Evolutionary conservation across 2,113 vertebrate species (phyloP).

Genomic region (Kobus ellipsiprymnus): DNA sequence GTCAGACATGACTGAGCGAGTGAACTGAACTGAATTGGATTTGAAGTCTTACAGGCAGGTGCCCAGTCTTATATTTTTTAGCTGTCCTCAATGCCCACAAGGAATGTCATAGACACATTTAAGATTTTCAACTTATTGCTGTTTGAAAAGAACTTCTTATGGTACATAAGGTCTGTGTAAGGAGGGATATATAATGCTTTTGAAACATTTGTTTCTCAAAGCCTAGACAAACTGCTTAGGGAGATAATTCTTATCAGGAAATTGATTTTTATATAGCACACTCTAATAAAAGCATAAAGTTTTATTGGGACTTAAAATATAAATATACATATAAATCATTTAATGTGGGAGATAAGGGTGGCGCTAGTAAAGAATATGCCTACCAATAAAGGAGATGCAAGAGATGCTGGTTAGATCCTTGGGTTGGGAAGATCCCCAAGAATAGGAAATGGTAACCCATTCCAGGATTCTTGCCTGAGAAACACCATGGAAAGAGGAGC

Average conservation of each 20-base stretch:
- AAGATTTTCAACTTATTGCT: background rate
- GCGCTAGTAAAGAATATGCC: background rate
- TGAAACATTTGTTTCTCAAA: background rate
- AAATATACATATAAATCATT: slow-evolving; percentile 9
- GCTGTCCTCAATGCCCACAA: background rate
- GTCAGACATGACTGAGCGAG: background rate
- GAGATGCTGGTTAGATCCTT: background rate
- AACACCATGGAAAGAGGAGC: background rate
- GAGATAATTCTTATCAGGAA: background rate
- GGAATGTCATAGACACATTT: background rate
- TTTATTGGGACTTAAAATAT: background rate
- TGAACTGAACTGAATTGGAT: background rate
- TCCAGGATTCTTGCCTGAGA: background rate
- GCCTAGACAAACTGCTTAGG: background rate
- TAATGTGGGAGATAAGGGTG: background rate
- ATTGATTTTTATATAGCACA: background rate
- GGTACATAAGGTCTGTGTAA: background rate
- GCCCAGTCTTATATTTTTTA: background rate
- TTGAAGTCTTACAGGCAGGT: background rate
- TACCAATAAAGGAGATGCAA: background rate
- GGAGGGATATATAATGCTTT: background rate
- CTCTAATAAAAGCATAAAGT: background rate
- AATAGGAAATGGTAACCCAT: background rate
- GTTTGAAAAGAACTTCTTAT: background rate
- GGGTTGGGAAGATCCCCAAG: background rate